Base-by-base conservation (phyloP, 2,888 invertebrate genomes). In the Pemphredon lugubris region DNA sequence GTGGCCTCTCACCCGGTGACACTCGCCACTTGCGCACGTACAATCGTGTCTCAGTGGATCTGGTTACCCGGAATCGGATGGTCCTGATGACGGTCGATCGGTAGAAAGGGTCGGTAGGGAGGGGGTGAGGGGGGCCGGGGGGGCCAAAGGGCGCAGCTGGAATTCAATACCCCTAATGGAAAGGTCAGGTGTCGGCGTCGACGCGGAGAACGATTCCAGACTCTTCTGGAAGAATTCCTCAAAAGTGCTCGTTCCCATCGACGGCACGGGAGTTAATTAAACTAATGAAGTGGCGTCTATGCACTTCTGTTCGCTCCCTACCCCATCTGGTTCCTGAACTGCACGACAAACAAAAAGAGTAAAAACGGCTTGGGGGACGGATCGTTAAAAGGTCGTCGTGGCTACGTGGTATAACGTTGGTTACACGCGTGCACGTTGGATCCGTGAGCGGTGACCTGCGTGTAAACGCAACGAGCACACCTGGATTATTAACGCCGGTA, bases 81-180 rank as follows among this genome's bases (percentile, higher is more conserved):
- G 48, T 45, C 16, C n/a, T n/a, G n/a, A n/a, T n/a, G n/a, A n/a
- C n/a, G n/a, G n/a, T n/a, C 39, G 50, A 47, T 32, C 51, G 44
- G 51, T 26, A 9, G 44, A 39, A 26, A 37, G 16, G 54, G 47
- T 20, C 6, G 45, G 34, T 6, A 13, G 7, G 6, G 39, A 34
- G 13, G 13, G 32, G 51, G 11, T 32, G 59, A 45, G 20, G 50
- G 6, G 39, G 40, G 13, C 16, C 39, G 51, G 11, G 39, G 59
- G 50, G 20, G 50, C 26, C 64, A 63, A 66, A 72, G 64, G 54
- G 66, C 54, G 55, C 66, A 42, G 58, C 45, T 39, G 71, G 79
- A 77, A 84, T 81, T 82, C 84, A 84, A 86, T 86, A 86, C 83
- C 74, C 73, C 79, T 85, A 85, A 85, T 86, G 86, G 84, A 85